These are phyloP conservation scores for Phocoena sinus DNA, from an alignment of 2,113 vertebrate species.

Conservation along the genomic window DNA sequence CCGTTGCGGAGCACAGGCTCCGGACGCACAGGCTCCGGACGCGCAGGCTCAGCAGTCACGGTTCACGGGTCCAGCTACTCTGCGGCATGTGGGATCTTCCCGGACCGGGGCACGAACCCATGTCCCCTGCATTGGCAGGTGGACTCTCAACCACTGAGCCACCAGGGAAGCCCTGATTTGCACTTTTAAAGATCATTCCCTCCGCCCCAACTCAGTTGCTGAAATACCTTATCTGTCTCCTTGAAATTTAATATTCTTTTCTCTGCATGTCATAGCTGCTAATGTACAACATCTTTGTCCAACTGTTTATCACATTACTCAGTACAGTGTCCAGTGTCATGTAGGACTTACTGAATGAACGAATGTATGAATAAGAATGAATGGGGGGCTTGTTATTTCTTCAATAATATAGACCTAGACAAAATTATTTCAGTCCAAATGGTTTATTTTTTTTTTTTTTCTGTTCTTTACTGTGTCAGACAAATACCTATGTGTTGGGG, in stretches of 20 bases:
- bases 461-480: neutral
- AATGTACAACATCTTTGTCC: neutral
- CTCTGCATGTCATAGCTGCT: neutral
- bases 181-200: neutral
- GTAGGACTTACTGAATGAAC: neutral
- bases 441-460: neutral
- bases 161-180: neutral
- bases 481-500: neutral
- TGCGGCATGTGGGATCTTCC: no score
- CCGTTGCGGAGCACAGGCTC: no score
- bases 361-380: neutral
- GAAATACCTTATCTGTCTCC: neutral
- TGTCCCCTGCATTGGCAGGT: no score
- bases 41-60: no score
- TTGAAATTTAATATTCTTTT: neutral
- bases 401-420: neutral
- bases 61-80: no score
- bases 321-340: neutral
- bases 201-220: neutral
- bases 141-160: no score
- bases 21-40: no score
- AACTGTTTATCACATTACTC: accelerated
- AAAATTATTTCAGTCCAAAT: neutral
- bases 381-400: neutral
- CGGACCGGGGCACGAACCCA: no score